Percentiles rank a stretch among this genome's conserved stretches.
These are phyloP conservation scores for Melanotaenia pygmaea DNA, from an alignment of 2,797 vertebrate species.

Conservation along the genomic window DNA sequence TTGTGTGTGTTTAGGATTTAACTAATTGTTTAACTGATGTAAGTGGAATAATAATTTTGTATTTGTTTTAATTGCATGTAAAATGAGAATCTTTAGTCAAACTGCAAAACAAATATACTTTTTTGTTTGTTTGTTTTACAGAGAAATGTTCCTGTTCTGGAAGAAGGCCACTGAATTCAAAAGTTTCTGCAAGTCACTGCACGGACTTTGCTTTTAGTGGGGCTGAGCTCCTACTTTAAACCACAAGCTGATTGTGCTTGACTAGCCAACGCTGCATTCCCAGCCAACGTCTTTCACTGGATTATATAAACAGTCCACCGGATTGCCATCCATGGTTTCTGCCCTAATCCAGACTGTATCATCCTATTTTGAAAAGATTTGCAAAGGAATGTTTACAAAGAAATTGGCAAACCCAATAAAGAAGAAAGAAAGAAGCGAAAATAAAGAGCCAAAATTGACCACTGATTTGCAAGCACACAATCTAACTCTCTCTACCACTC, in stretches of 20 bases:
- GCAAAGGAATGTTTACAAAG: conserved; percentile 99
- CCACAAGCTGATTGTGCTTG: conserved; percentile 62
- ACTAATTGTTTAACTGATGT: neutral
- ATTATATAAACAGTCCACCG: conserved; percentile 76
- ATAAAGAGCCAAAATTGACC: conserved; percentile 88
- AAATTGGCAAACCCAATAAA: conserved; percentile 95
- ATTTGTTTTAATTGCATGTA: conserved; percentile 7
- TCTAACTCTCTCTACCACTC: conserved; percentile 89
- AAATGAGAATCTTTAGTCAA: conserved; percentile 4
- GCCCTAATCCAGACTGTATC: conserved; percentile 91
- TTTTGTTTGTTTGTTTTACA: conserved; percentile 67
- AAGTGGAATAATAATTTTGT: neutral
- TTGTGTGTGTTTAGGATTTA: neutral
- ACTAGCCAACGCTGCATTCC: conserved; percentile 51
- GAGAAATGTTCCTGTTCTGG: conserved; percentile 67
- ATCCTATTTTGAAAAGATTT: conserved; percentile 94
- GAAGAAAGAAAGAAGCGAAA: conserved; percentile 92
- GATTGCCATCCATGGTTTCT: conserved; percentile 95
- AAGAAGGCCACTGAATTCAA: conserved; percentile 74
- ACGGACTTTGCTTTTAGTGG: conserved; percentile 57
- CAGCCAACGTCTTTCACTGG: conserved; percentile 63
- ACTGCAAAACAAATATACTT: conserved; percentile 5
- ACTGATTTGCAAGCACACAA: conserved; percentile 86
- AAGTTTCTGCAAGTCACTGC: conserved; percentile 53
- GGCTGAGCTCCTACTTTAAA: conserved; percentile 58